phyloP scores from a whole-genome alignment of 2,113 vertebrate species.

The Panthera uncia region DNA sequence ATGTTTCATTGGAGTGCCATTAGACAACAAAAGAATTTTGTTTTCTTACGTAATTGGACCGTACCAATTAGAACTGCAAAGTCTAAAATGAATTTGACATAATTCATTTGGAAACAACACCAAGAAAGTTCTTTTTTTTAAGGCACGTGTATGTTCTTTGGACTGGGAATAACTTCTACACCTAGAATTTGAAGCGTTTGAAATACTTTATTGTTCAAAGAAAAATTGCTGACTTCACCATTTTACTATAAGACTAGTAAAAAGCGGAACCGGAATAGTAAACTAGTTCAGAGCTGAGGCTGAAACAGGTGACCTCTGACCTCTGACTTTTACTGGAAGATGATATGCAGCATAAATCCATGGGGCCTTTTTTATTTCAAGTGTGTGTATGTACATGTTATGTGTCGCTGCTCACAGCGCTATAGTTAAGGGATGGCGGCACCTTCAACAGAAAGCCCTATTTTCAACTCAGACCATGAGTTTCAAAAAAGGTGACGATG shows the following conservation, averaged over 20 bases:
- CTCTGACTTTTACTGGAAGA: slow-evolving; percentile 88
- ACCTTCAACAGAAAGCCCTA: slow-evolving; percentile 62
- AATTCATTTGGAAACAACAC: slow-evolving; percentile 79
- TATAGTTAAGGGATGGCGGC: slow-evolving; percentile 66
- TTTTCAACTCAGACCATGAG: slow-evolving; percentile 50
- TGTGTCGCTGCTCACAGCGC: slow-evolving; percentile 47
- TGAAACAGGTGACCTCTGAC: slow-evolving; percentile 85
- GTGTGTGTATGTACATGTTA: slow-evolving; percentile 65
- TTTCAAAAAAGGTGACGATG: slow-evolving; percentile 60
- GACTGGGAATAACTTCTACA: slow-evolving; percentile 67
- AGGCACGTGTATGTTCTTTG: slow-evolving; percentile 52
- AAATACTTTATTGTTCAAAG: slow-evolving; percentile 82
- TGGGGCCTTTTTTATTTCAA: slow-evolving; percentile 84
- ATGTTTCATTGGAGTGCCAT: slow-evolving; percentile 79
- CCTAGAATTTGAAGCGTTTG: slow-evolving; percentile 82
- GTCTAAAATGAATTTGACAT: slow-evolving; percentile 69
- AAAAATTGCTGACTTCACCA: slow-evolving; percentile 87
- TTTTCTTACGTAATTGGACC: slow-evolving; percentile 74
- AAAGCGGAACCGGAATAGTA: slow-evolving; percentile 83
- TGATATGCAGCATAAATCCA: slow-evolving; percentile 86
- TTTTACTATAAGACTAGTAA: slow-evolving; percentile 81
- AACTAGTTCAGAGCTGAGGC: slow-evolving; percentile 84
- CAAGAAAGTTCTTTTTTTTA: slow-evolving; percentile 70
- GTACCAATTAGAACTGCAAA: slow-evolving; percentile 79
- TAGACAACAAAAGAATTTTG: slow-evolving; percentile 82